Base-by-base conservation (phyloP, 2,888 invertebrate species). In the Melinaea marsaeus region DNA sequence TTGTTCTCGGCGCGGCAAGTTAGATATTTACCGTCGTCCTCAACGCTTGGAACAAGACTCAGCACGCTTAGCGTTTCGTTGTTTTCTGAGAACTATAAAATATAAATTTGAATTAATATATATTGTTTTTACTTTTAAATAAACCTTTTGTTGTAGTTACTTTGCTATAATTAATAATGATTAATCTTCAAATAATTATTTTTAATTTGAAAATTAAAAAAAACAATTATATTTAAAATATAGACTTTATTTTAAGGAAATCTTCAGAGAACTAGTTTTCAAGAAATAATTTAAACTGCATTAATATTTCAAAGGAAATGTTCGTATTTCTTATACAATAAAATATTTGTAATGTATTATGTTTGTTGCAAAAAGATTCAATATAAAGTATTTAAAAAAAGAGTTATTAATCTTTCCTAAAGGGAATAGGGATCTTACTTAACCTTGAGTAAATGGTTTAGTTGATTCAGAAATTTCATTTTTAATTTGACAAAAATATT, bases 1-100 rank as follows among this genome's bases (percentile, higher is more conserved):
- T 95, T 95, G 92, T 97, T 97, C 90, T 96, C 96, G 59, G 96
- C 95, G 74, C 96, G 93, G 85, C 97, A 97, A 72, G 95, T 95
- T 87, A 97, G 93, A 91, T 95, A 95, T 91, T 96, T 96, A 75
- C 96, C 96, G 83, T 97, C 96, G 88, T 97, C 97, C 78, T 96
- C 96, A 75, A 96, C 95, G 74, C 93, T 93, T 64, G 97, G 97
- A 73, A 94, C 94, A 83, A 96, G 94, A 74, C 94, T 95, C 75
- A 97, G 92, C 77, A 96, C 95, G 90, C 96, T 97, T 75, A 96
- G 91, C 65, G 94, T 96, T 82, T 94, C 94, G 92, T 96, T 96
- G 91, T 95, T 95, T 84, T 95, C 94, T 57, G 95, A 93, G 86
- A 95, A 95, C 96, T 96, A 92, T 64, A 37, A 32, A 34, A 13